Base-by-base conservation (phyloP, 2,797 vertebrate species). In the Rhinophrynus dorsalis region DNA sequence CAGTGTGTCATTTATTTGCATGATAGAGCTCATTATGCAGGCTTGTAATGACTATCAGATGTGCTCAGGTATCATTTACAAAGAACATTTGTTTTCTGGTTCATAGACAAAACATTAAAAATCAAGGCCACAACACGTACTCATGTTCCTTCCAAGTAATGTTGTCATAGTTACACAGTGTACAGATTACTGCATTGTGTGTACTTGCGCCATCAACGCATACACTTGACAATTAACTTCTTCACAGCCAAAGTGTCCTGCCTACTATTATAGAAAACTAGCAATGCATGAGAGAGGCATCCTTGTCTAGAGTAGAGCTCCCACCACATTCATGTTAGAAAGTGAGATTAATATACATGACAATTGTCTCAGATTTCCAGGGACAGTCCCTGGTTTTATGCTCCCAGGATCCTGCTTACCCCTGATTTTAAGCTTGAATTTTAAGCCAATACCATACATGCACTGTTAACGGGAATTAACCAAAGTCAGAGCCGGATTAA, bases 141-240 rank as follows among this genome's bases (percentile, higher is more conserved):
- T 54, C 13, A 12, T 24, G 33, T 44, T 66, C 17, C 26, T 66
- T 66, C 6, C 18, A 66, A 40, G 26, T 55, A 29, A n/a, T 21
- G 63, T 66, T 66, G 63, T 56, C 63, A 66, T 66, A 66, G 63
- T 55, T 66, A 66, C 63, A 66, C 63, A 21, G 18, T 44, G 37
- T 45, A 23, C 6, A 5, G 24, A 6, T 44, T 66, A 56, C 33
- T 23, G 32, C 6, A 40, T 52, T n/a, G 50, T 21, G 50, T 21
- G 23, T 20, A 32, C 26, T 44, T 42, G 27, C 23, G 35, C 27
- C 18, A 30, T 32, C 56, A 26, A 45, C 30, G 33, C 26, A 33
- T 64, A 17, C 30, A 18, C 17, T 33, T 8, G 7, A 3, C 27
- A 20, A 7, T 55, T 33, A 55, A 33, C 52, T 17, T n/a, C 17